Evolutionary conservation across 2,888 invertebrate species (phyloP), one percentile per base, ranked within the genome.

Genomic region (Carcina quercana): DNA sequence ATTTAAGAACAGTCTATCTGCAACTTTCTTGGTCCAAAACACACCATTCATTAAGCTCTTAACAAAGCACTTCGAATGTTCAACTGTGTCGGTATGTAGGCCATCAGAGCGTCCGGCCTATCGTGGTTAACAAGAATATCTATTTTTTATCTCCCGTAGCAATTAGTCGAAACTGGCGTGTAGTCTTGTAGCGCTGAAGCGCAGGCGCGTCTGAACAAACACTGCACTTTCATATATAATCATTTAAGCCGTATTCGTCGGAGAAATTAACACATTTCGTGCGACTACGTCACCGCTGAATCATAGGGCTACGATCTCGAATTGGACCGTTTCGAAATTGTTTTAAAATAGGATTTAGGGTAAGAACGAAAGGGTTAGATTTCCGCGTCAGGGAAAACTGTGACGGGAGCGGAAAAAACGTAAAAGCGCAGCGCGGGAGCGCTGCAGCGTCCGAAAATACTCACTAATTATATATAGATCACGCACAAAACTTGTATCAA

Each of bases 401-500:
- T 24, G 22, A 39, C 47, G 38, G 13, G 19, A 2, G 38, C 43
- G 40, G 54, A 45, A 66, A 60, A 54, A 48, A 50, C 45, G 56
- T 57, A 51, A 59, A 68, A 63, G 45, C 56, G 62, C 62, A 64
- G 47, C 56, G 58, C 52, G 48, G 59, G 60, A 54, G 52, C 60
- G 59, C 47, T 64, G 68, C 73, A 71, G 63, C 64, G 56, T 59
- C 66, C 76, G 58, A 73, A 79, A 80, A 76, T 79, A 78, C 58
- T 45, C 30, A 43, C 34, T 45, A 43, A 59, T 67, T 76, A 76
- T 58, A 60, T 66, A 60, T 79, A 78, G 71, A 51, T 20, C 30
- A 25, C 39, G 39, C 37, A 46, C 51, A 47, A 50, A 51, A 48
- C 50, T 41, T 28, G 8, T 17, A n/a, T 31, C 10, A 8, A n/a